Base-by-base conservation (phyloP, 1,140 invertebrate genomes). In the Bombus turneri region DNA sequence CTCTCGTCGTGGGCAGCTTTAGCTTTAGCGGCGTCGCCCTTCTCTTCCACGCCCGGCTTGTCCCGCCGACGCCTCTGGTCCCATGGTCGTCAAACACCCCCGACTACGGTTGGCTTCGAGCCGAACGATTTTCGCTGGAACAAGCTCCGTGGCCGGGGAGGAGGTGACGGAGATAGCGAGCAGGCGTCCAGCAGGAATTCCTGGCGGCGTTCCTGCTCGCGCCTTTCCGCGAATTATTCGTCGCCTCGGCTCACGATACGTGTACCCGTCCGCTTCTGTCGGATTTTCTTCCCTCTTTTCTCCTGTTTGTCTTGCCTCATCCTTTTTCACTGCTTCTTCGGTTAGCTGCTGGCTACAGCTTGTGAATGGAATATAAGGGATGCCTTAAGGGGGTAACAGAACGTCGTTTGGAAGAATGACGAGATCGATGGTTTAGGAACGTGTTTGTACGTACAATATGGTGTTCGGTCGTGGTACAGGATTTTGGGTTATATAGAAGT, bases 81-180 rank as follows among this genome's bases (percentile, higher is more conserved):
- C 91, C 87, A 86, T 76, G 86, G 89, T 86, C 92, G 87, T 91
- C 92, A 91, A 91, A 93, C 92, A 92, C 91, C 91, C 91, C 92
- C 91, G 91, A 92, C 92, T 90, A 92, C 87, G 83, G 90, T 91
- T 81, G 91, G 90, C 72, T 90, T 89, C 64, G 86, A 93, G 43
- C 75, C 72, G 79, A 43, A 64, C 85, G 41, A 85, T 80, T 77
- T 78, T 85, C 59, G 31, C 28, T 64, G 31, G 66, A 83, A 83
- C 74, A 78, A 86, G 59, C 71, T 72, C 3, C 13, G 31, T 13
- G 13, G n/a, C 5, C 64, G 39, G 28, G 15, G 41, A 53, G 22
- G 3, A 34, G 34, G 18, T 8, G 74, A 5, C 47, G 41, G n/a
- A n/a, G 31, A 28, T 39, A 22, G 43, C 31, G 34, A 59, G 28